Evolutionary conservation across 2,113 vertebrate genomes (phyloP), one percentile per base, ranked within the genome.

Genomic region (Hyla sarda): DNA sequence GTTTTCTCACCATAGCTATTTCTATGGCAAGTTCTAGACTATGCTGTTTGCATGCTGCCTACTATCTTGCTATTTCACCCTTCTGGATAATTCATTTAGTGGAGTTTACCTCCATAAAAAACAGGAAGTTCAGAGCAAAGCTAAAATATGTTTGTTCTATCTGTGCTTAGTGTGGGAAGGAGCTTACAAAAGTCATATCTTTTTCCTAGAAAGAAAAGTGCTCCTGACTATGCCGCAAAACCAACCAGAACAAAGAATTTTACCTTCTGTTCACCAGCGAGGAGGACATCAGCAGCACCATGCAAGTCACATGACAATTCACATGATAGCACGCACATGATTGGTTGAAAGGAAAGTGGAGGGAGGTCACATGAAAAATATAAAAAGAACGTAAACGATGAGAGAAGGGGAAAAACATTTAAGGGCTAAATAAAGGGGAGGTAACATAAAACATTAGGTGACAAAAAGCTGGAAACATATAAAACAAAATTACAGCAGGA

Each of bases 271-370:
- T 98, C 96, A 96, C 94, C 96, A 94, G 94, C 93, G 95, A 91
- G 95, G 95, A 96, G 92, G 94, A 95, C 95, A 95, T 95, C 97
- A 90, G 89, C 96, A 96, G 94, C 96, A 96, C 95, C 97, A 97
- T 97, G 96, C 95, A 98, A 96, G 96, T 93, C 96, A 97, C 96
- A 96, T 95, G 95, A 97, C 95, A 98, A 97, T 97, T 96, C 95
- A 96, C 96, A 97, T 97, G 95, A 96, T 95, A 96, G 95, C 96
- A 97, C 94, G 95, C 93, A 94, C 95, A 95, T 96, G 96, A 97
- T 96, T 94, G 96, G 94, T 96, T 95, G 95, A 97, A 96, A 95
- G 96, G 95, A 95, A 96, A 96, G 94, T 95, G 93, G 94, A 95
- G 94, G 85, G 93, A 96, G 91, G 93, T 94, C 93, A 96, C 95